Evolutionary conservation across 1,140 invertebrate species (phyloP).

Genomic region (Matsumurasca onukii): DNA sequence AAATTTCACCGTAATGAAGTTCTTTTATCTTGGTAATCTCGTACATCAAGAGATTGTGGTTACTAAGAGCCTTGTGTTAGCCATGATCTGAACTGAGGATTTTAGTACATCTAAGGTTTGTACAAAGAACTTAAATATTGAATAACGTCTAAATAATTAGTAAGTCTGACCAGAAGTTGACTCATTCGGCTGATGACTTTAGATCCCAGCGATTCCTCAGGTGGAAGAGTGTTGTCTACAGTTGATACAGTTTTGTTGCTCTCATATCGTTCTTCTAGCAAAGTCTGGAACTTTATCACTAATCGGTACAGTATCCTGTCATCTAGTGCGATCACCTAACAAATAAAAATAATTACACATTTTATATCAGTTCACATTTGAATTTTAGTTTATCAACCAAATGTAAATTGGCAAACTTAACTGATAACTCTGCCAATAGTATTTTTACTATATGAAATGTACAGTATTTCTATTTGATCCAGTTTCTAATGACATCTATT

Average conservation of each 20-base stretch:
- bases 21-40: too few relatives aligned
- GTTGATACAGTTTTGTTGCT: neutral
- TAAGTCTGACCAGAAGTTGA: too few relatives aligned
- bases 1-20: too few relatives aligned
- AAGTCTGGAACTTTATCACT: neutral
- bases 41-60: too few relatives aligned
- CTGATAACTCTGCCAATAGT: neutral
- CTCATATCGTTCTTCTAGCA: neutral
- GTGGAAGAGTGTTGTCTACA: conserved; percentile 1
- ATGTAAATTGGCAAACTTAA: neutral
- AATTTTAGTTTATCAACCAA: too few relatives aligned
- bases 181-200: neutral
- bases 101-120: too few relatives aligned
- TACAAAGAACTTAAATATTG: too few relatives aligned
- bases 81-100: too few relatives aligned
- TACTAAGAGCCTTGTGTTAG: too few relatives aligned
- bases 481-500: neutral
- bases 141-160: too few relatives aligned
- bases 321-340: neutral
- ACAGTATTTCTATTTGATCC: neutral
- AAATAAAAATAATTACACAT: neutral
- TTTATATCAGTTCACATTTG: too few relatives aligned
- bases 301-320: neutral
- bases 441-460: neutral
- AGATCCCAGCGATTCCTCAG: neutral